Percentiles rank a stretch among this genome's conserved stretches.
Evolutionary conservation across 2,113 vertebrate genomes (phyloP).

Genomic region (Gambusia holbrooki): DNA sequence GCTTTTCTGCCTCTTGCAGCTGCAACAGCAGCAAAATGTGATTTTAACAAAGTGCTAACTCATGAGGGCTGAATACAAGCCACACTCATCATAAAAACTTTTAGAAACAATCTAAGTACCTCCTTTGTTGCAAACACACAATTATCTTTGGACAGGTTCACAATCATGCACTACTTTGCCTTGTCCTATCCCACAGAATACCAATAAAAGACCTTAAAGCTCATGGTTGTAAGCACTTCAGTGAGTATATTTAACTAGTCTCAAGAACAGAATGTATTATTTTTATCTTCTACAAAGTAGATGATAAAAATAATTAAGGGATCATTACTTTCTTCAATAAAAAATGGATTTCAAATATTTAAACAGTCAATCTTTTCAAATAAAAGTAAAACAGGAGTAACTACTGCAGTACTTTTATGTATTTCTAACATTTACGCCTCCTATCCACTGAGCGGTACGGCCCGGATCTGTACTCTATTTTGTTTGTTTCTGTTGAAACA

Average conservation of each 20-base stretch:
- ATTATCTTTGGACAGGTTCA: background rate
- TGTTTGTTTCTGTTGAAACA: too few species aligned
- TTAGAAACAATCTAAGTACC: background rate
- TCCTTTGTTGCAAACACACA: background rate
- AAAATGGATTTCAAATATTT: too few species aligned
- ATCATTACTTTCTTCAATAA: too few species aligned
- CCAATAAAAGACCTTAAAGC: background rate
- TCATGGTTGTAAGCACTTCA: too few species aligned
- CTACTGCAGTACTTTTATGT: too few species aligned
- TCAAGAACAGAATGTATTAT: background rate
- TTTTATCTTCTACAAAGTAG: background rate
- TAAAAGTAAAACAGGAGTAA: background rate
- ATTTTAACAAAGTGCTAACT: background rate
- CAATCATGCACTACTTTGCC: background rate
- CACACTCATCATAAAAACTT: background rate
- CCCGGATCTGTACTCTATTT: too few species aligned
- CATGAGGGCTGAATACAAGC: background rate
- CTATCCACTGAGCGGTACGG: too few species aligned
- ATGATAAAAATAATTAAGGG: background rate
- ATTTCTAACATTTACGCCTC: too few species aligned
- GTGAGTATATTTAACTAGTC: too few species aligned
- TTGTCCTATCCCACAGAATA: background rate
- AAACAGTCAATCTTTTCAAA: background rate
- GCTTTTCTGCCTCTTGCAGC: background rate
- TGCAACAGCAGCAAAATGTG: background rate